phyloP scores from a whole-genome alignment of 2,797 vertebrate genomes.

The Crocidura indochinensis region DNA sequence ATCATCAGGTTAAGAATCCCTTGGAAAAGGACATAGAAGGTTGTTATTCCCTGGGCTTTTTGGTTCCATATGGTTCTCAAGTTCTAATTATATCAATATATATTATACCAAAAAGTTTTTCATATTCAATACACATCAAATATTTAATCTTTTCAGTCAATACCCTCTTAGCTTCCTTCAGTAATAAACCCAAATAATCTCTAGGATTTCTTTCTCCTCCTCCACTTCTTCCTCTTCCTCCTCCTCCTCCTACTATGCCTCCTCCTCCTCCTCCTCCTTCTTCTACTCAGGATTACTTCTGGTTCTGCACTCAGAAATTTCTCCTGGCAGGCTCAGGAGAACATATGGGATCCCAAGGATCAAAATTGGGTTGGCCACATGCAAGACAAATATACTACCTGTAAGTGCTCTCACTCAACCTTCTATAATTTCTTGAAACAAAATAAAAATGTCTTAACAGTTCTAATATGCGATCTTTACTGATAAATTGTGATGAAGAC shows the following conservation, averaged over 20 bases:
- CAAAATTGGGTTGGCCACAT: no score
- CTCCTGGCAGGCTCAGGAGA: no score
- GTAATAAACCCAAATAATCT: no score
- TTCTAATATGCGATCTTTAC: not conserved
- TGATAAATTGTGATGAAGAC: not conserved
- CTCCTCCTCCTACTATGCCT: no score
- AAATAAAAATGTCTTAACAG: not conserved
- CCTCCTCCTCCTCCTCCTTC: no score
- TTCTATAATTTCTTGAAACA: not conserved
- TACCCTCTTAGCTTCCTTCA: not conserved
- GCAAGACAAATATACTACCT: no score
- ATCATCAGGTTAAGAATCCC: not conserved
- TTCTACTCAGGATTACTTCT: no score
- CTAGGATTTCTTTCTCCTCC: not conserved
- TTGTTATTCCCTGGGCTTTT: not conserved
- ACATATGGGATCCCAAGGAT: no score
- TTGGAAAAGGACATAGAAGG: not conserved
- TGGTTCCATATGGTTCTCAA: not conserved
- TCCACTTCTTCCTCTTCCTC: no score
- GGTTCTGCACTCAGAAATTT: no score
- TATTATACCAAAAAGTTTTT: no score
- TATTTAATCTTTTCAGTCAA: not conserved
- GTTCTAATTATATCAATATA: conserved; percentile 25
- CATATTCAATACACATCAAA: not conserved
- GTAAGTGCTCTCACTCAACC: no score